These are phyloP conservation scores for Halcyon chelicuti DNA, from an alignment of 2,797 vertebrate genomes.

Conservation along the genomic window DNA sequence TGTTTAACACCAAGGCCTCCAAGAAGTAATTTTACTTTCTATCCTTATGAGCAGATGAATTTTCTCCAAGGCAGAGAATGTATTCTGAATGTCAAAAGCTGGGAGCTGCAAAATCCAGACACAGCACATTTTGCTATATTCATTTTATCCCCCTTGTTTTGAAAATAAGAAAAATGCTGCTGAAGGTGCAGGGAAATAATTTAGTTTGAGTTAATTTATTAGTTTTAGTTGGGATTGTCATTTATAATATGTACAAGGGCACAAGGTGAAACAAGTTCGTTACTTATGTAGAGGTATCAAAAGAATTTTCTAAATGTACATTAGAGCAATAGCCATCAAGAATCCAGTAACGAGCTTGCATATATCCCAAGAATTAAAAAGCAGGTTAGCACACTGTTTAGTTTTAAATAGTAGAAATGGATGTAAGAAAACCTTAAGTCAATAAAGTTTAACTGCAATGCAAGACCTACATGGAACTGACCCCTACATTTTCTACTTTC, in stretches of 20 bases:
- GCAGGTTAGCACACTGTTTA: background rate
- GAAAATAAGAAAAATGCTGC: background rate
- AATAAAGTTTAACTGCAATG: background rate
- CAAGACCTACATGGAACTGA: background rate
- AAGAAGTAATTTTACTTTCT: background rate
- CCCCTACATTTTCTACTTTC: background rate
- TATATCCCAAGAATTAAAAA: background rate
- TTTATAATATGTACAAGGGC: background rate
- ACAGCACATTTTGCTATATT: background rate
- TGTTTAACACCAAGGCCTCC: background rate
- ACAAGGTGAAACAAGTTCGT: background rate
- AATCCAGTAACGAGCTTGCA: background rate
- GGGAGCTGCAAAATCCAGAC: background rate
- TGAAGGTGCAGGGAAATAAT: background rate
- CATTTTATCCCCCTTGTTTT: background rate
- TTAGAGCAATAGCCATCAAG: background rate
- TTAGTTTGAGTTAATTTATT: background rate
- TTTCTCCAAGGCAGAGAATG: constrained; percentile 25
- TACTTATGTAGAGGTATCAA: background rate
- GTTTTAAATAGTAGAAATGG: no score
- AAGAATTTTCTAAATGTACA: background rate
- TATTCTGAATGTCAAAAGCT: background rate
- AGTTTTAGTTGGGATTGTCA: background rate
- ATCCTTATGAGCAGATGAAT: constrained; percentile 22
- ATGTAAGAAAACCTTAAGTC: background rate